Base-by-base conservation (phyloP, 2,888 invertebrate genomes). In the Psylliodes chrysocephalus region DNA sequence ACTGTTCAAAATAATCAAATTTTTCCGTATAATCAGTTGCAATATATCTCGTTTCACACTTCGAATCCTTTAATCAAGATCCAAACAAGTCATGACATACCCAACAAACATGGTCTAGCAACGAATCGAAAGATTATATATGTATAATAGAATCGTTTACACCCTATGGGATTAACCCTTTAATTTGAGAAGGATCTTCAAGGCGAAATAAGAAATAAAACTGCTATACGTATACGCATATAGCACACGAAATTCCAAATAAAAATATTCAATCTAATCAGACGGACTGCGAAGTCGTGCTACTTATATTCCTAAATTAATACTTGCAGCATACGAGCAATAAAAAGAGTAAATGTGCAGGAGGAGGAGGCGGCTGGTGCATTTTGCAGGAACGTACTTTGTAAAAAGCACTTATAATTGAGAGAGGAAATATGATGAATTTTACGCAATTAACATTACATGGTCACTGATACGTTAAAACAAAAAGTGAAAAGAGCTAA, bases 111-210 rank as follows among this genome's bases (percentile, higher is more conserved):
- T 49, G 49, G 15, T 42, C 55, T 12, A 10, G 55, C 55, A 55
- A 44, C 44, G n/a, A 14, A 15, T 18, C 30, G 10, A 30, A 46
- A 55, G 55, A 55, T 55, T 55, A 55, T 55, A 55, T 44, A 33
- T 55, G 44, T 44, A 33, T 55, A 44, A 44, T 55, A 28, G 44
- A 55, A 28, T 7, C 17, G 54, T 46, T 55, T 5, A 15, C 55
- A 55, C 55, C 55, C 55, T 35, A 54, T n/a, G 12, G 19, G 55
- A 42, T 35, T 57, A 57, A 57, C 57, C 57, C 57, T 57, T 57
- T 47, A 57, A 57, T 57, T 57, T 49, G 35, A 0, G n/a, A 10
- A 46, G 47, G 57, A 47, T 57, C 25, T 57, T 57, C 57, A 57
- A 57, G 57, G 46, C 44, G n/a, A 44, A 44, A 17, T 17, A 14